Conservation (phyloP, 2,888 invertebrate genomes). For the Mimachlamys varia region DNA sequence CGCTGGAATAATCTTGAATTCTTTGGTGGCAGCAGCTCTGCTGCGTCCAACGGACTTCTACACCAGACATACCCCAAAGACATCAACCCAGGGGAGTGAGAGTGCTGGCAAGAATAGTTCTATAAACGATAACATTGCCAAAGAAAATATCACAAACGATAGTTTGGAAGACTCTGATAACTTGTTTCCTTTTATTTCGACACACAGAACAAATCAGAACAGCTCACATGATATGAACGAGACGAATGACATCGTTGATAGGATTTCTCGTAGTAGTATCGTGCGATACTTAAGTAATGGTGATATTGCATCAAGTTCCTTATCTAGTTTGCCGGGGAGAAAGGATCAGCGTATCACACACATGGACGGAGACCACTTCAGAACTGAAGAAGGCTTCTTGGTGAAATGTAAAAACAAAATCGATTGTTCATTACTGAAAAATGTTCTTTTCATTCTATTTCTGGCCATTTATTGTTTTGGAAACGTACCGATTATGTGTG, state of each 20-base stretch:
- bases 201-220: background rate
- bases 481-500: background rate
- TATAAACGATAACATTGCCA: background rate
- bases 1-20: background rate
- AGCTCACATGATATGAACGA: background rate
- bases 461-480: background rate
- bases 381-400: background rate
- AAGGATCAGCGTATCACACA: background rate
- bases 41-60: background rate
- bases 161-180: background rate
- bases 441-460: background rate
- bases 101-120: background rate
- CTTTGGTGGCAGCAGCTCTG: background rate
- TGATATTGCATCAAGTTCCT: background rate
- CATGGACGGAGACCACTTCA: background rate
- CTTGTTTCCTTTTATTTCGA: background rate
- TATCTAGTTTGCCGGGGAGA: background rate
- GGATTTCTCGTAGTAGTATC: background rate
- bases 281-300: background rate
- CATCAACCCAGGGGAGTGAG: background rate
- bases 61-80: background rate
- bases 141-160: background rate
- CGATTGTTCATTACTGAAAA: background rate
- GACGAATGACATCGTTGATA: background rate
- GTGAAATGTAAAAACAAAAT: background rate